A percentile compares a stretch with the other conserved stretches of the same genome.
Evolutionary conservation across 2,113 vertebrate species (phyloP).

Genomic region (Furnarius figulus): DNA sequence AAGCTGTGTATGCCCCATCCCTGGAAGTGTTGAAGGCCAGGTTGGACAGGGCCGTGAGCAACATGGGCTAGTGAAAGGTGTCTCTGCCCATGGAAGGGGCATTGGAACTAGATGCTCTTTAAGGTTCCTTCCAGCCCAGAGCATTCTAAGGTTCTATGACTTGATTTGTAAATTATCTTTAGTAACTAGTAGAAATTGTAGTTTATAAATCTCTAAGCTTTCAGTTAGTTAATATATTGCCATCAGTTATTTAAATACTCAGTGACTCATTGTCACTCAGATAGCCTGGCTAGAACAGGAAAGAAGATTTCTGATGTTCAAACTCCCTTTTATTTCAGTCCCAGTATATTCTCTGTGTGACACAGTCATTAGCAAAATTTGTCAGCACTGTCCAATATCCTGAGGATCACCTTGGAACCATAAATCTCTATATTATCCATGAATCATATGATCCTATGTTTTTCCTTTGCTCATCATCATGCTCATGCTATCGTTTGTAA

Average conservation of each 20-base stretch:
- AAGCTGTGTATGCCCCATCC: neutral
- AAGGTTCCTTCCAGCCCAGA: neutral
- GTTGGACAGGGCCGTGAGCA: neutral
- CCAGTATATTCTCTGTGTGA: neutral
- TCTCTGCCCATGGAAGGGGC: neutral
- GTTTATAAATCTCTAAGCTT: neutral
- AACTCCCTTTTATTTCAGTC: neutral
- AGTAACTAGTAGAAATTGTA: neutral
- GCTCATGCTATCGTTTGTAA: neutral
- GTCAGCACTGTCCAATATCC: neutral
- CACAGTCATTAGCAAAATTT: neutral
- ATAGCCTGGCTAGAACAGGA: neutral
- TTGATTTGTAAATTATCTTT: neutral
- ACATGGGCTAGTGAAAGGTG: neutral
- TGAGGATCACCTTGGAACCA: neutral
- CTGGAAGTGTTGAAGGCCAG: neutral
- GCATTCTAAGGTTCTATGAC: neutral
- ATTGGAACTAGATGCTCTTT: neutral
- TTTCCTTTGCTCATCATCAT: neutral
- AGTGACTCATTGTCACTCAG: neutral
- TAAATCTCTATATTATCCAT: neutral
- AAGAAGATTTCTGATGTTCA: neutral
- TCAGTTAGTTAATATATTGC: neutral
- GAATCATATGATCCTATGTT: neutral
- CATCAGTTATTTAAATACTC: neutral